Evolutionary conservation across 2,113 vertebrate species (phyloP), one percentile per base, ranked within the genome.

Genomic region (Onychostoma macrolepis): DNA sequence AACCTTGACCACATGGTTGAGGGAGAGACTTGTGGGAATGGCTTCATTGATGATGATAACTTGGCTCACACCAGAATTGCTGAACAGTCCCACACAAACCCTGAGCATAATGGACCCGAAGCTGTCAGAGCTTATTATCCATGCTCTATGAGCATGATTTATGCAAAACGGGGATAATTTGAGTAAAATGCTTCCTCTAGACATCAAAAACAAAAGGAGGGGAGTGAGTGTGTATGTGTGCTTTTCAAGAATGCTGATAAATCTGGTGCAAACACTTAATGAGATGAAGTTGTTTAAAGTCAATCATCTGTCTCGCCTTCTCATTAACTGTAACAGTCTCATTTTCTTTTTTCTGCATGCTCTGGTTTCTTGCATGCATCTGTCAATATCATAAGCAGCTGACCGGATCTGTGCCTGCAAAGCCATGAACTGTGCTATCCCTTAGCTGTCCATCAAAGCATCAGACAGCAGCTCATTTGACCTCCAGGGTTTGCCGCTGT

Each of bases 1-100:
- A 86, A 87, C 72, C 92, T 30, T 43, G 69, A 88, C 71, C 72
- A 72, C 86, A 71, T 86, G 88, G 80, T 43, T 76, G 82, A 30
- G 43, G 17, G 75, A 24, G 21, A 65, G 80, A 58, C 17, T 13
- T 75, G 79, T 84, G 83, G 65, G 58, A 81, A 81, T 28, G 58
- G 36, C 38, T 81, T 81, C n/a, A 65, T 81, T 81, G 79, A 65
- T 45, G 79, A 81, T 65, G 75, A 87, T 72, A 74, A 38, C 58
- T 86, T 26, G 2, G 58, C 58, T 71, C 83, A 33, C 53, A 69
- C 78, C 19, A 6, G 10, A 81, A 71, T 67, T 50, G 30, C 38
- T 69, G 53, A 81, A 76, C 28, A 36, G 48, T 78, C 50, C 28
- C 65, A 48, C 82, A 74, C 8, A 17, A 12, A 56, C 45, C 26